These are phyloP conservation scores for Orius insidiosus DNA, from an alignment of 1,140 invertebrate genomes.

Conservation along the genomic window DNA sequence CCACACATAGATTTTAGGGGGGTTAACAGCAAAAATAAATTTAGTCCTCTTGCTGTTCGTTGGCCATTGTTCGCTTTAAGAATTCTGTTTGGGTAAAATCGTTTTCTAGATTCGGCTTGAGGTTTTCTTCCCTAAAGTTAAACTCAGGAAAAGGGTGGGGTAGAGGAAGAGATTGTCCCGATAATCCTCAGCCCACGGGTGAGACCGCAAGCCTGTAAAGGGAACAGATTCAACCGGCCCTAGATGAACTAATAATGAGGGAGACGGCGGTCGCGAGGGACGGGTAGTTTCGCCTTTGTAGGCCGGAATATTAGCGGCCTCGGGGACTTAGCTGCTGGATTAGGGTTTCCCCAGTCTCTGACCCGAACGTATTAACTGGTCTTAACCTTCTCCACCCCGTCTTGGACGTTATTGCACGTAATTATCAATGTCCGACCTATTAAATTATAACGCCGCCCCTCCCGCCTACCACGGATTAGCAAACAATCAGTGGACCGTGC, in stretches of 20 bases:
- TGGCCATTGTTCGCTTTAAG: too few species aligned
- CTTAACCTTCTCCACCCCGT: not conserved
- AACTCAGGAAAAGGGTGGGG: too few species aligned
- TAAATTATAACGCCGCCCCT: not conserved
- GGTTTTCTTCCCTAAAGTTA: too few species aligned
- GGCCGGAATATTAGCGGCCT: not conserved
- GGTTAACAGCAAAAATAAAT: too few species aligned
- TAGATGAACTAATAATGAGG: conserved; percentile 5
- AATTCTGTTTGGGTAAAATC: too few species aligned
- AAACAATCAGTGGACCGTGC: conserved; percentile 1
- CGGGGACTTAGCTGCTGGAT: conserved; percentile 3
- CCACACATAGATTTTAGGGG: too few species aligned
- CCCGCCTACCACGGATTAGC: not conserved
- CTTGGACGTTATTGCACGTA: not conserved
- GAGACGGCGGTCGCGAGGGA: not conserved
- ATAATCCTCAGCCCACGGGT: too few species aligned
- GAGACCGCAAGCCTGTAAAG: too few species aligned
- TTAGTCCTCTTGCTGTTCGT: too few species aligned
- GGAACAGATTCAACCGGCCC: not conserved
- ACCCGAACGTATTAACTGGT: conserved; percentile 2
- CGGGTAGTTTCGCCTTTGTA: not conserved
- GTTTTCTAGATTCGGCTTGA: too few species aligned
- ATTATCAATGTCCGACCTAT: conserved; percentile 5
- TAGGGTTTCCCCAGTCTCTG: not conserved
- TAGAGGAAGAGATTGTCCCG: too few species aligned